Percentiles rank a stretch among this genome's conserved stretches.
phyloP scores from a whole-genome alignment of 2,888 invertebrate species.

The Caradrina clavipalpis region DNA sequence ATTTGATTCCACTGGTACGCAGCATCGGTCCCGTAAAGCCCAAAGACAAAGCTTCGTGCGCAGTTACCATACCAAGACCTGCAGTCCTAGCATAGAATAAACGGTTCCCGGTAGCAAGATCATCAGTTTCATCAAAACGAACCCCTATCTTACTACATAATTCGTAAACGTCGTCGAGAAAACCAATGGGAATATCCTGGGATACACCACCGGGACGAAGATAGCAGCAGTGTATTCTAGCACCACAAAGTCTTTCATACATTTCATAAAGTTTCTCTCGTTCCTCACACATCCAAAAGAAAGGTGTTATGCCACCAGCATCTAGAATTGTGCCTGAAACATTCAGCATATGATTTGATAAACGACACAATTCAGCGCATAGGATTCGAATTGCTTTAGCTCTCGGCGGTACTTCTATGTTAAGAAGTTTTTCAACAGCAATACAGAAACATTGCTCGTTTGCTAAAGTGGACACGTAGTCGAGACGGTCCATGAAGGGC shows the following conservation, averaged over 20 bases:
- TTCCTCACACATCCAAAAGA: constrained; percentile 98
- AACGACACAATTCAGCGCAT: constrained; percentile 94
- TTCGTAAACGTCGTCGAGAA: constrained; percentile 95
- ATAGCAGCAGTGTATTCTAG: constrained; percentile 96
- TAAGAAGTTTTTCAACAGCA: constrained; percentile 96
- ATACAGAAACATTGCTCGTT: constrained; percentile 95
- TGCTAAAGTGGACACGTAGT: constrained; percentile 96
- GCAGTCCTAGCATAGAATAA: constrained; percentile 92
- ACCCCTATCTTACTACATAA: constrained; percentile 92
- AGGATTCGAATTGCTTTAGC: constrained; percentile 95
- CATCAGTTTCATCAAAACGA: constrained; percentile 96
- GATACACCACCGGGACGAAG: constrained; percentile 96
- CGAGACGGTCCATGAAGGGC: constrained; percentile 96
- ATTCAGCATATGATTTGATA: constrained; percentile 95
- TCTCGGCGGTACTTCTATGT: constrained; percentile 94
- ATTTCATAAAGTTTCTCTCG: constrained; percentile 96
- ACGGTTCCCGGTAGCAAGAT: constrained; percentile 94
- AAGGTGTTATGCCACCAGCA: constrained; percentile 96
- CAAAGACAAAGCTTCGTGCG: constrained; percentile 94
- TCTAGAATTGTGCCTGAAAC: constrained; percentile 94
- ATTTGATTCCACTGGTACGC: constrained; percentile 95
- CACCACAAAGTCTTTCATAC: constrained; percentile 95
- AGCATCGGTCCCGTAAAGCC: constrained; percentile 94
- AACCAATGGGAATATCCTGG: constrained; percentile 90
- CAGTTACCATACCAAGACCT: constrained; percentile 93